Evolutionary conservation across 2,797 vertebrate genomes (phyloP), one percentile per base, ranked within the genome.

Genomic region (Neopelma chrysocephalum): DNA sequence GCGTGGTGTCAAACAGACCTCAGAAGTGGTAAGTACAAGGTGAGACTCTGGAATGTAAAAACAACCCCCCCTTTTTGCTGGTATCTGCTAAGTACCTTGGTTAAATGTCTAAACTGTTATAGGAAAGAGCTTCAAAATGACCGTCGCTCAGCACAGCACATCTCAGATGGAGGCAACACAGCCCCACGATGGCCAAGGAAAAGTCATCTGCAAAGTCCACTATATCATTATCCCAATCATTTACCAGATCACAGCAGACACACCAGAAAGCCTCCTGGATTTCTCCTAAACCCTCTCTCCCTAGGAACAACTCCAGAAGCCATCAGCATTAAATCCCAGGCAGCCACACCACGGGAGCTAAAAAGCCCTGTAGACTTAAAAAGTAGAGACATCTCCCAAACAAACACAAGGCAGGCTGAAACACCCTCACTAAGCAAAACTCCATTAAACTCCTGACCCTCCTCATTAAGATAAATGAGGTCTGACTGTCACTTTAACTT

Each of bases 401-500:
- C 40, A 69, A 54, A 68, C 36, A 40, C 36, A 12, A 64, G 36
- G 29, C 15, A 68, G 56, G 43, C 45, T 70, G 87, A 27, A 89
- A 94, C 64, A 64, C 21, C 40, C 80, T 73, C 82, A 18, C 80
- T 40, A 62, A 88, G 73, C 78, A 80, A 78, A 93, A 78, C 62
- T 70, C 80, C 78, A 84, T 93, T 95, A 76, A 88, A 89, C 77
- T 91, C 73, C 82, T 66, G 51, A 87, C 91, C 93, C 70, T 91
- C 50, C 80, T 93, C 89, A 88, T 88, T 72, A 88, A 94, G 94
- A 93, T 56, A 95, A 95, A 96, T 43, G 93, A 96, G 89, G 79
- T 90, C 91, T 76, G 89, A 58, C 94, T 95, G 85, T 83, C 91
- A 93, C 95, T 86, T 93, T 82, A 96, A 91, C 93, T 96, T 91